A percentile compares a stretch with the other conserved stretches of the same genome.
Conservation (phyloP, 2,113 vertebrate genomes). For the Stomatorhinus ivindoensis region DNA sequence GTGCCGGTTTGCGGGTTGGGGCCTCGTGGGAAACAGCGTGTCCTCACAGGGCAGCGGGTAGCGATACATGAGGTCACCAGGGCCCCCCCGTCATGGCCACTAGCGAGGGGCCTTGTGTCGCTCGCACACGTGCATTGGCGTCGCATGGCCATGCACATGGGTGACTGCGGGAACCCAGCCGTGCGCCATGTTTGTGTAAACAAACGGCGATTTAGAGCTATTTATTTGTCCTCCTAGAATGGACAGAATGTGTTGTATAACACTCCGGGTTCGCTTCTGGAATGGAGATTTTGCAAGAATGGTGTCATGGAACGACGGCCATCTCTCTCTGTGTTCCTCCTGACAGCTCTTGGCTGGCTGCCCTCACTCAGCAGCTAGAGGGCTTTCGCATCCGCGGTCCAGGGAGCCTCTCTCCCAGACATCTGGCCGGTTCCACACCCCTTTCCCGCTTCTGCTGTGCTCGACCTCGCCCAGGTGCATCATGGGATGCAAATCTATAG, state of each 20-base stretch:
- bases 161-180: background rate
- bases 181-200: background rate
- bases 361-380: background rate
- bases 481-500: background rate
- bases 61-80: background rate
- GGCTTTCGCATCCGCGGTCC: background rate
- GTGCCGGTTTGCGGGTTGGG: background rate
- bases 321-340: background rate
- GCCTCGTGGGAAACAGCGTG: background rate
- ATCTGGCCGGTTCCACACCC: background rate
- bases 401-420: background rate
- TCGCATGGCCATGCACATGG: background rate
- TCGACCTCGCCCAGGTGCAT: background rate
- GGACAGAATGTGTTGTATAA: background rate
- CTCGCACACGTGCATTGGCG: background rate
- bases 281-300: background rate
- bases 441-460: background rate
- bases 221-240: background rate
- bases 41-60: background rate
- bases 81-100: background rate
- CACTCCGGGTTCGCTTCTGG: background rate
- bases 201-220: background rate
- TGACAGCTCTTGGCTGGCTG: background rate
- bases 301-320: background rate
- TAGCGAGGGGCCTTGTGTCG: background rate